A percentile compares a stretch with the other conserved stretches of the same genome.
phyloP scores from a whole-genome alignment of 2,797 vertebrate species.

The Eulemur rubriventer region DNA sequence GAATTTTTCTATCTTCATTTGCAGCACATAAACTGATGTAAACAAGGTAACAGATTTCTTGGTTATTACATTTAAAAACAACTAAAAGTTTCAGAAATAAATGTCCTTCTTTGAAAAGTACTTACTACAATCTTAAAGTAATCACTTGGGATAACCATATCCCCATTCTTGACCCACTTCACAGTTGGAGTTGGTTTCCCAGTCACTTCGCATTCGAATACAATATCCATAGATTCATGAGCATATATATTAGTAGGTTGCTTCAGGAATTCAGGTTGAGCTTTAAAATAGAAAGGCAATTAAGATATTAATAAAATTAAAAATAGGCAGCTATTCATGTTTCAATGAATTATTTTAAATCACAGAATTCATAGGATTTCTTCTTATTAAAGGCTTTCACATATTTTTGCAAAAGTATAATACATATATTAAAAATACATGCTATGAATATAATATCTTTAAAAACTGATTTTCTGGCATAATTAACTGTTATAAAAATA shows the following conservation, averaged over 20 bases:
- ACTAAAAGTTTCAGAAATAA: neutral
- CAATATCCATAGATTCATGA: slow-evolving; percentile 96
- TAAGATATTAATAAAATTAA: slow-evolving; percentile 46
- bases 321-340: slow-evolving; percentile 13
- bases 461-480: neutral
- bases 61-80: slow-evolving; percentile 6
- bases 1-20: neutral
- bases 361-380: neutral
- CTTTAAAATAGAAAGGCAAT: slow-evolving; percentile 82
- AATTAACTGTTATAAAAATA: slow-evolving; percentile 21
- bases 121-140: slow-evolving; percentile 98
- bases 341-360: neutral
- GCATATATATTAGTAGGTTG: slow-evolving; percentile 93
- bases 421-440: neutral
- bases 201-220: slow-evolving; percentile 95
- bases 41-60: neutral
- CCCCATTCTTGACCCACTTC: slow-evolving; percentile 98
- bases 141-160: slow-evolving; percentile 97
- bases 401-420: slow-evolving; percentile 4
- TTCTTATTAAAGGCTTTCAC: slow-evolving; percentile 10
- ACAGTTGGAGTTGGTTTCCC: slow-evolving; percentile 95
- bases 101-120: neutral
- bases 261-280: slow-evolving; percentile 91
- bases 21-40: neutral
- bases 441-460: neutral